phyloP scores from a whole-genome alignment of 2,888 invertebrate genomes.

The Drosophila lacicola region DNA sequence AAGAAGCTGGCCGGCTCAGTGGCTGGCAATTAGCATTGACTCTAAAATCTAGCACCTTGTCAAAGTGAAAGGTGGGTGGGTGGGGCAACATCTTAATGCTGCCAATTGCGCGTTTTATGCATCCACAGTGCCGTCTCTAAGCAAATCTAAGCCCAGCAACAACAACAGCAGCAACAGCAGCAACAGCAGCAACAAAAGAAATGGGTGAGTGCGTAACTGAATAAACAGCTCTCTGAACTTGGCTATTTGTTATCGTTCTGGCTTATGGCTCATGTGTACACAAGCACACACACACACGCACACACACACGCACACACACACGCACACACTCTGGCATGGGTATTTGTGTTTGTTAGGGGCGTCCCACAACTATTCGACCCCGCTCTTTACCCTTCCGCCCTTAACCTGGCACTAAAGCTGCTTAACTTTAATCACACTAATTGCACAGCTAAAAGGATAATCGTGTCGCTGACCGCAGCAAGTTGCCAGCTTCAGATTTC shows the following conservation, averaged over 20 bases:
- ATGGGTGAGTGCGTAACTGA: constrained; percentile 46
- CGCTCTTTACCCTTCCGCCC: background rate
- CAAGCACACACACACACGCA: constrained; percentile 3
- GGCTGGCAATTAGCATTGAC: constrained; percentile 64
- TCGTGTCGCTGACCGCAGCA: constrained; percentile 75
- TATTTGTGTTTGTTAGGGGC: constrained; percentile 26
- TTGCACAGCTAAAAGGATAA: constrained; percentile 82
- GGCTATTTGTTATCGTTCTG: constrained; percentile 41
- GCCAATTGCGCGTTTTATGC: constrained; percentile 75
- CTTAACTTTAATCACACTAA: constrained; percentile 76
- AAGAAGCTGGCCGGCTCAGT: constrained; percentile 30
- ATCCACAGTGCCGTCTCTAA: constrained; percentile 37
- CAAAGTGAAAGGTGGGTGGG: constrained; percentile 71
- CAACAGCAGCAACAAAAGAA: background rate
- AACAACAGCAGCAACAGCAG: background rate
- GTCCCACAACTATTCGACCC: constrained; percentile 16
- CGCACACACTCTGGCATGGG: constrained; percentile 5
- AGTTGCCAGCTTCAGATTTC: constrained; percentile 34
- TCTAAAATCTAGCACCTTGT: constrained; percentile 72
- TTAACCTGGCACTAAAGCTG: constrained; percentile 23
- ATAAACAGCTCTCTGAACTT: constrained; percentile 39
- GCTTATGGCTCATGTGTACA: constrained; percentile 22
- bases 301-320: background rate
- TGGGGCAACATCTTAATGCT: constrained; percentile 58
- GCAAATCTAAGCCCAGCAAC: constrained; percentile 13